Conservation (phyloP, 1,140 invertebrate genomes). For the Gonatopus flavifemur region DNA sequence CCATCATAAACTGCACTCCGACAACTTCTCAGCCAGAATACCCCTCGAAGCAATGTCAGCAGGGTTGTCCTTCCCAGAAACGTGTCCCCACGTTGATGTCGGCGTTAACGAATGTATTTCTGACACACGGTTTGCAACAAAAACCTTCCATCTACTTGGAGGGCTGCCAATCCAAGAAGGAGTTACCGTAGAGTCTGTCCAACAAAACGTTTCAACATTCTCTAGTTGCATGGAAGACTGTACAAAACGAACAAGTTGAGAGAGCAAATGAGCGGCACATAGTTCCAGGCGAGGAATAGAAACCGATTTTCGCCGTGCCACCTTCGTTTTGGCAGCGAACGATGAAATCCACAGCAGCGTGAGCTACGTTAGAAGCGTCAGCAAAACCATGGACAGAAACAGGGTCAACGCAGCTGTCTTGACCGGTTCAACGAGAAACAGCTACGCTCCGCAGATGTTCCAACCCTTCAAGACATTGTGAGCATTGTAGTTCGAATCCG, state of each 20-base stretch:
- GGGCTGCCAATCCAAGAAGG: not conserved
- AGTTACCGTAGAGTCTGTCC: not conserved
- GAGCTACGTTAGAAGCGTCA: too few relatives aligned
- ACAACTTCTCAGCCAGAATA: not conserved
- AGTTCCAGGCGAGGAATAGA: not conserved
- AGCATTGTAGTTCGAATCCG: too few relatives aligned
- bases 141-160: not conserved
- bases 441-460: too few relatives aligned
- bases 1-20: not conserved
- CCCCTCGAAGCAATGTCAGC: not conserved
- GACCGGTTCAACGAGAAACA: too few relatives aligned
- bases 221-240: not conserved
- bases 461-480: too few relatives aligned
- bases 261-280: not conserved
- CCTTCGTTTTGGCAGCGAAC: too few relatives aligned
- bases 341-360: too few relatives aligned
- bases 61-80: not conserved
- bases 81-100: not conserved
- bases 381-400: too few relatives aligned
- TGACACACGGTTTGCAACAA: not conserved
- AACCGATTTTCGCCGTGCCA: not conserved
- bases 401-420: too few relatives aligned
- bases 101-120: not conserved
- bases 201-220: not conserved
- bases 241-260: not conserved